Evolutionary conservation across 37 sponge, comb jelly and placozoan genomes (phyloP).

Genomic region (Bolinopsis microptera): DNA sequence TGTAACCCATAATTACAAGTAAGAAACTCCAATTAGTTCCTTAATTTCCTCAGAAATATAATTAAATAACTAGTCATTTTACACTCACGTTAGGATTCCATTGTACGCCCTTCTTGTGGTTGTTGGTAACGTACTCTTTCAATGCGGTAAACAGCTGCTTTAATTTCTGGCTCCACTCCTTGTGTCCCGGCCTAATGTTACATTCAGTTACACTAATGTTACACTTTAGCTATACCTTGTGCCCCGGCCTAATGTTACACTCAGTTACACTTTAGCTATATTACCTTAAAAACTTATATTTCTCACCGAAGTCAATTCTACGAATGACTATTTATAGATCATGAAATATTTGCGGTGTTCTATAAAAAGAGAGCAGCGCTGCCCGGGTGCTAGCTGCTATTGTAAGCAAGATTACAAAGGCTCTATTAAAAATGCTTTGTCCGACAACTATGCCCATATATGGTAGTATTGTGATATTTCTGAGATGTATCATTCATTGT

Average conservation of each 20-base stretch:
- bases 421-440: not conserved
- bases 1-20: too few relatives aligned
- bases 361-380: too few relatives aligned
- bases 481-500: not conserved
- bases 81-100: constrained; percentile 81
- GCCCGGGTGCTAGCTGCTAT: too few relatives aligned
- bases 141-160: constrained; percentile 69
- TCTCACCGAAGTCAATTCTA: too few relatives aligned
- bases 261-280: too few relatives aligned
- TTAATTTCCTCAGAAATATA: too few relatives aligned
- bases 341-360: too few relatives aligned
- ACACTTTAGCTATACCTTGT: constrained; percentile 86
- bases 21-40: too few relatives aligned
- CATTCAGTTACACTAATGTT: too few relatives aligned
- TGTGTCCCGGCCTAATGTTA: constrained; percentile 68
- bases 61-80: too few relatives aligned
- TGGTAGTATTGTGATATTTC: not conserved
- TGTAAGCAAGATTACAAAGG: not conserved
- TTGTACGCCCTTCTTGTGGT: constrained; percentile 78
- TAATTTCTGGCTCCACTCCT: constrained; percentile 78
- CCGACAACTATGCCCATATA: not conserved
- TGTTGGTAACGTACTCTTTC: constrained; percentile 76
- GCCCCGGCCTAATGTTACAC: constrained; percentile 62
- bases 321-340: too few relatives aligned
- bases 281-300: too few relatives aligned